These are phyloP conservation scores for Oreortyx pictus DNA, from an alignment of 2,797 vertebrate genomes.

Conservation along the genomic window DNA sequence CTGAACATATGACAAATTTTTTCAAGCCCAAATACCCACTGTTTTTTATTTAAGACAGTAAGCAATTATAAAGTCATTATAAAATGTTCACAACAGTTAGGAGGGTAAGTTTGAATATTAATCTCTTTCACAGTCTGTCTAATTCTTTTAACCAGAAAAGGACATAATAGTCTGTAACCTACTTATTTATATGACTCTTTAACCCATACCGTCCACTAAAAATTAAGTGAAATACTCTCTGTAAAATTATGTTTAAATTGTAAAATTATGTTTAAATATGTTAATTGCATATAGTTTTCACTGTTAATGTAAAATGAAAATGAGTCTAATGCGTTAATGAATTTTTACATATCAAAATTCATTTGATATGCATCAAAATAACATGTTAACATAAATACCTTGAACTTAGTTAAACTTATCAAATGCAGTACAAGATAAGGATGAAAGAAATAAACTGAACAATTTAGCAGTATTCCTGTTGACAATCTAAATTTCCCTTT, in stretches of 20 bases:
- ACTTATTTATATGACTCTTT: not conserved
- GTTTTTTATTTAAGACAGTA: not conserved
- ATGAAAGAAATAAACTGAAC: constrained; percentile 27
- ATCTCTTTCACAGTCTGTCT: not conserved
- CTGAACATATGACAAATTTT: not conserved
- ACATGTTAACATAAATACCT: not conserved
- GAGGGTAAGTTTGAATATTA: not conserved
- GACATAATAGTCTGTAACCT: not conserved
- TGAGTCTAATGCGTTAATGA: not conserved
- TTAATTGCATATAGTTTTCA: not conserved
- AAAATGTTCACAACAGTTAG: not conserved
- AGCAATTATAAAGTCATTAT: not conserved
- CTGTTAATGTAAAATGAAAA: not conserved
- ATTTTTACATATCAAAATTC: not conserved
- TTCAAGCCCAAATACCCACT: not conserved
- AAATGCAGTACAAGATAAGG: constrained; percentile 14
- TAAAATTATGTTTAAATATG: no score
- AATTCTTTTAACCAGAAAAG: not conserved
- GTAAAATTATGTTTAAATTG: no score
- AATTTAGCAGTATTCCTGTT: not conserved
- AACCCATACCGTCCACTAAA: not conserved
- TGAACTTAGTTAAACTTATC: constrained; percentile 10
- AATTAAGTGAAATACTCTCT: not conserved
- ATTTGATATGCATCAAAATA: not conserved
- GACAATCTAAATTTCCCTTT: not conserved